These are phyloP conservation scores for Lithophane semibrunnea DNA, from an alignment of 2,888 invertebrate genomes.

Conservation along the genomic window DNA sequence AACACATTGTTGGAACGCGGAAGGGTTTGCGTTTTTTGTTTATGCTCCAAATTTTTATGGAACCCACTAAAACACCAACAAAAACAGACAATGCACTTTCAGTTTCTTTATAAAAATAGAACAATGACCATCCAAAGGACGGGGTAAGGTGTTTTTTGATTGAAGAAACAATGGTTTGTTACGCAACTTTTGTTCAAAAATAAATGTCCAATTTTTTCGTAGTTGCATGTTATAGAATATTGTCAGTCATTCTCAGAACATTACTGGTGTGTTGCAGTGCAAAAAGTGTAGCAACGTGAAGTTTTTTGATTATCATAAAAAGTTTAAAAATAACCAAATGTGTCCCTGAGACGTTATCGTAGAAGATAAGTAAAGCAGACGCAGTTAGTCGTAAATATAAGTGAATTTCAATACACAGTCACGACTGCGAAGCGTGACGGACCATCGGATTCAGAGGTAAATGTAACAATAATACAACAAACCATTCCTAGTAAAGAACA, in stretches of 20 bases:
- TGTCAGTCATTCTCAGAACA: slow-evolving; percentile 78
- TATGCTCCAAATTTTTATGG: slow-evolving; percentile 88
- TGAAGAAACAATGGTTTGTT: slow-evolving; percentile 80
- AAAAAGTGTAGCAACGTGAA: slow-evolving; percentile 63
- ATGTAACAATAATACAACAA: slow-evolving; percentile 51
- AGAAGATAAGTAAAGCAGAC: slow-evolving; percentile 67
- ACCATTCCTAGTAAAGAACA: slow-evolving; percentile 48
- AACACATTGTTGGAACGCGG: slow-evolving; percentile 83
- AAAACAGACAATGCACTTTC: slow-evolving; percentile 89
- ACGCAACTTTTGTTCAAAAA: slow-evolving; percentile 80
- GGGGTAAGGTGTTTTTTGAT: slow-evolving; percentile 89
- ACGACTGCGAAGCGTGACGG: slow-evolving; percentile 52
- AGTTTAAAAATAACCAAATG: slow-evolving; percentile 68
- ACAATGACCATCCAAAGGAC: slow-evolving; percentile 71
- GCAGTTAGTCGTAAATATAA: slow-evolving; percentile 64
- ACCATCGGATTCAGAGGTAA: slow-evolving; percentile 63
- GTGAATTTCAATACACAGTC: slow-evolving; percentile 50
- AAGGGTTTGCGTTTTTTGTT: slow-evolving; percentile 87
- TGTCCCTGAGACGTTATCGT: slow-evolving; percentile 66
- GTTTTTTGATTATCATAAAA: slow-evolving; percentile 77
- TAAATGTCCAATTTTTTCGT: slow-evolving; percentile 72
- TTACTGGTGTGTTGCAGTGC: slow-evolving; percentile 62
- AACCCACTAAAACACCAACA: slow-evolving; percentile 79
- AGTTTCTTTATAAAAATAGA: slow-evolving; percentile 89
- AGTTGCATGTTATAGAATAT: slow-evolving; percentile 66